Percentiles rank a stretch among this genome's conserved stretches.
These are phyloP conservation scores for Dromaius novaehollandiae DNA, from an alignment of 2,113 vertebrate species.

Conservation along the genomic window DNA sequence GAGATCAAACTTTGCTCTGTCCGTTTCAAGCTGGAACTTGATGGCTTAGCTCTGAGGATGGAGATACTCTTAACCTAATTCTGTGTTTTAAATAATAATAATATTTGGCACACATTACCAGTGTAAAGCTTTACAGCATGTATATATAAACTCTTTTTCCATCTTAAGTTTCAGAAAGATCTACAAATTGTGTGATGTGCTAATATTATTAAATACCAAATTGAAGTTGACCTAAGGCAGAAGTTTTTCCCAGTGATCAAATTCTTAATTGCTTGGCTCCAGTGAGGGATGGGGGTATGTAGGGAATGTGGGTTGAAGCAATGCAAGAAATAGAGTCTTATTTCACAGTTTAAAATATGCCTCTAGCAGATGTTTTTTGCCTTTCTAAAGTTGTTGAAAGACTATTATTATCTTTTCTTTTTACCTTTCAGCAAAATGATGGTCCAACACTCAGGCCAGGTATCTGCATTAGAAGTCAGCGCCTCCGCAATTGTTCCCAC, in stretches of 20 bases:
- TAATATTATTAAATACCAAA: not conserved
- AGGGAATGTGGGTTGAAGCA: not conserved
- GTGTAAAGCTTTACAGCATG: not conserved
- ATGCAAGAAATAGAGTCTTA: not conserved
- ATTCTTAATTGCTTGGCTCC: not conserved
- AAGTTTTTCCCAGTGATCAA: not conserved
- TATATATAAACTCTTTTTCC: not conserved
- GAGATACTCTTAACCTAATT: not conserved
- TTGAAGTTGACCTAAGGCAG: not conserved
- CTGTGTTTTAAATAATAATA: not conserved
- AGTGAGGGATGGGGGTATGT: not conserved
- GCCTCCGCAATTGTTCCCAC: slow-evolving; percentile 92
- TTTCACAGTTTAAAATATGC: not conserved
- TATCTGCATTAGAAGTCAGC: slow-evolving; percentile 91
- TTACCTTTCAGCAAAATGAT: slow-evolving; percentile 89
- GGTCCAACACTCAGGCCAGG: slow-evolving; percentile 91
- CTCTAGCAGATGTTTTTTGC: not conserved
- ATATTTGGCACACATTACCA: not conserved
- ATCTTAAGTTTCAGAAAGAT: not conserved
- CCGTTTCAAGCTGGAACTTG: not conserved
- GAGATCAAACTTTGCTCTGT: not conserved
- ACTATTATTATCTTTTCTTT: slow-evolving; percentile 9
- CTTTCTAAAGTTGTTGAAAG: slow-evolving; percentile 11
- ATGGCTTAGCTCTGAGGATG: not conserved
- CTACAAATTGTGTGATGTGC: not conserved